Evolutionary conservation across 2,888 invertebrate genomes (phyloP).

Genomic region (Tridacna crocea): DNA sequence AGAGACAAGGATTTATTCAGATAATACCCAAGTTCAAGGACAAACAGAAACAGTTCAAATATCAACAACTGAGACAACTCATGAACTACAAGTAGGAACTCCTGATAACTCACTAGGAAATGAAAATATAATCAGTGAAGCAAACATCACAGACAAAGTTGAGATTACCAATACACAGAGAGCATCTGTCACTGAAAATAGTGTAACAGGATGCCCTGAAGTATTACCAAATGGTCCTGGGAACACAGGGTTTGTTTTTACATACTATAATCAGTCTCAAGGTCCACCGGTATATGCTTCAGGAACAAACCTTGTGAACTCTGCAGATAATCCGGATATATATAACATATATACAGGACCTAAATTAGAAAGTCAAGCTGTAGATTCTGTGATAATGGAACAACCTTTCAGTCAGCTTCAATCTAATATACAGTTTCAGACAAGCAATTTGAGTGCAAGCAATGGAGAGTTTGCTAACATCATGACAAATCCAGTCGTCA

Average conservation of each 20-base stretch:
- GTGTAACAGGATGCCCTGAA: not conserved
- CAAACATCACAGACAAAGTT: not conserved
- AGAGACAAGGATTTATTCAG: constrained; percentile 8
- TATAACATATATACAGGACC: not conserved
- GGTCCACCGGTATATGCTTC: not conserved
- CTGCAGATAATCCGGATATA: constrained; percentile 2
- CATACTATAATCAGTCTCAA: constrained; percentile 21
- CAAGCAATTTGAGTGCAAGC: not conserved
- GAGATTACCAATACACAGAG: not conserved
- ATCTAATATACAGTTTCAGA: constrained; percentile 8
- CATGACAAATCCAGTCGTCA: constrained; percentile 22
- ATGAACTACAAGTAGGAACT: not conserved
- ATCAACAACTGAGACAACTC: not conserved
- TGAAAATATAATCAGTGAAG: not conserved
- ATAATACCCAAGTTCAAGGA: not conserved
- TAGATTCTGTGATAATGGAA: constrained; percentile 6
- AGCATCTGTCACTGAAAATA: not conserved
- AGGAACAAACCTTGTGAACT: constrained; percentile 1
- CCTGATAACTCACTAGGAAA: not conserved
- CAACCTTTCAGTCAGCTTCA: constrained; percentile 8
- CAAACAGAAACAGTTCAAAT: not conserved
- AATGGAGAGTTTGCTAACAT: constrained; percentile 15
- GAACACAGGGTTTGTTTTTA: constrained; percentile 3
- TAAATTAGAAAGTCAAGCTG: constrained; percentile 12
- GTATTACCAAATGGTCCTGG: not conserved